Conservation (phyloP, 2,888 invertebrate species). For the Abrostola tripartita region DNA sequence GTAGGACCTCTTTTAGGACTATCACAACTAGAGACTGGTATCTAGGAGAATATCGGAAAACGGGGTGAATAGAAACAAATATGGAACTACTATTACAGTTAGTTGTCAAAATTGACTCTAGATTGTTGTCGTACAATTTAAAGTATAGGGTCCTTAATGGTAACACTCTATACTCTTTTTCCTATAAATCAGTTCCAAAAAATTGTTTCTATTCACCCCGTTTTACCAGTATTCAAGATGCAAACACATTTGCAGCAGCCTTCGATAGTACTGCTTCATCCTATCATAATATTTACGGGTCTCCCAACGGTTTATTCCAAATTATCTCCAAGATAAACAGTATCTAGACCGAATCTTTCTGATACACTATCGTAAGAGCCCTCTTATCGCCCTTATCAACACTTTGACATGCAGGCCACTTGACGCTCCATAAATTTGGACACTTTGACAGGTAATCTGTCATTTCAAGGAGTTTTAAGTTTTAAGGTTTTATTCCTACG, state of each 20-base stretch:
- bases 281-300: conserved; percentile 27
- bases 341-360: conserved; percentile 54
- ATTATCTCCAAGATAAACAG: conserved; percentile 47
- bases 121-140: too few relatives aligned
- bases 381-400: conserved; percentile 63
- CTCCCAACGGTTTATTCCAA: conserved; percentile 43
- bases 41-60: too few relatives aligned
- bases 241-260: conserved; percentile 6
- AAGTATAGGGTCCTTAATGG: too few relatives aligned
- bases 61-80: too few relatives aligned
- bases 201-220: too few relatives aligned
- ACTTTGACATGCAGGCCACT: conserved; percentile 77
- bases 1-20: too few relatives aligned
- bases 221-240: too few relatives aligned
- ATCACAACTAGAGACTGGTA: too few relatives aligned
- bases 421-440: conserved; percentile 69
- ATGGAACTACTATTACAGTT: too few relatives aligned
- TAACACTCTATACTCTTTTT: too few relatives aligned
- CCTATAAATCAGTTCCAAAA: too few relatives aligned
- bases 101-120: too few relatives aligned
- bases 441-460: conserved; percentile 74
- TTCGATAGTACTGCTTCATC: conserved; percentile 21
- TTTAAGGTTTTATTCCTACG: neutral
- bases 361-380: conserved; percentile 49
- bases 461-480: conserved; percentile 48